These are phyloP conservation scores for Gymnothorax javanicus DNA, from an alignment of 2,797 vertebrate species.

Conservation along the genomic window DNA sequence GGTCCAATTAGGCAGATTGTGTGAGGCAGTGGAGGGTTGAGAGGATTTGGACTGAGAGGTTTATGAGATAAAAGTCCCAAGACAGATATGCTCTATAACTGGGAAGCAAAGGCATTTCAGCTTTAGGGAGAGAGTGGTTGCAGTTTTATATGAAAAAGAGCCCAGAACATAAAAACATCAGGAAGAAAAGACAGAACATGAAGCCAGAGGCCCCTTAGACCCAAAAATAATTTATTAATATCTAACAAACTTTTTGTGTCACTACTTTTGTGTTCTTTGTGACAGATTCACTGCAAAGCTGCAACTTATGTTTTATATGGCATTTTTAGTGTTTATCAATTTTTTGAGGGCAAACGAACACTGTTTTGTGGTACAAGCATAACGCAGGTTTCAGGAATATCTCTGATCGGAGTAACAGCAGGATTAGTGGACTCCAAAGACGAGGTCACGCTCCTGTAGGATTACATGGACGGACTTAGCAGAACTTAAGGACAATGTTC, in stretches of 20 bases:
- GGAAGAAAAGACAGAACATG: background rate
- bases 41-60: conserved; percentile 52
- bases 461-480: background rate
- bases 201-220: background rate
- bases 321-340: background rate
- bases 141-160: background rate
- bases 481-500: background rate
- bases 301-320: no score
- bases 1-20: conserved; percentile 39
- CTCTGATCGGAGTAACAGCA: background rate
- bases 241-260: background rate
- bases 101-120: background rate
- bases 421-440: background rate
- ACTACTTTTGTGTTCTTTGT: no score
- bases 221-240: no score
- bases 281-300: no score
- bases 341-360: background rate
- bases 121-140: background rate
- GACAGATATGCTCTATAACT: background rate
- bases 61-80: background rate
- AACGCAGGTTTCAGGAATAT: background rate
- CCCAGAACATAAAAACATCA: background rate
- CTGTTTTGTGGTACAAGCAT: background rate
- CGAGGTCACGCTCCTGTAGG: background rate
- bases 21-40: conserved; percentile 51